These are phyloP conservation scores for Helicorthomorpha holstii DNA, from an alignment of 1,140 invertebrate genomes.

Conservation along the genomic window DNA sequence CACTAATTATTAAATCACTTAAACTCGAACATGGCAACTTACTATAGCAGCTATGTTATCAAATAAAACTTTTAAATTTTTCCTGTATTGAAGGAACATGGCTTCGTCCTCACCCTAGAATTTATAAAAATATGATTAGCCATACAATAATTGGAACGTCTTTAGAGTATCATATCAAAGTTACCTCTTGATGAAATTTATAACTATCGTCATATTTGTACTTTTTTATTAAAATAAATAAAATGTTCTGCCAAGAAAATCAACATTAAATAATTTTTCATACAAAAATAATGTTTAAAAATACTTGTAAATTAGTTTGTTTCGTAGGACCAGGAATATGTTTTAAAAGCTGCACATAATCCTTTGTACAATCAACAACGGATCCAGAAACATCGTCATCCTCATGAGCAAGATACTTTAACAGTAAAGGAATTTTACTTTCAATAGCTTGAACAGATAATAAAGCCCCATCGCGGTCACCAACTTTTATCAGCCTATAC, in stretches of 20 bases:
- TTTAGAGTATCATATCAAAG: neutral
- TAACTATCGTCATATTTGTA: slow-evolving; percentile 36
- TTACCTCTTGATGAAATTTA: slow-evolving; percentile 34
- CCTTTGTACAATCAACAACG: slow-evolving; percentile 33
- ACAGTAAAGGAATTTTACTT: slow-evolving; percentile 30
- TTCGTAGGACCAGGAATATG: slow-evolving; percentile 17
- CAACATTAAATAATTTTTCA: slow-evolving; percentile 3
- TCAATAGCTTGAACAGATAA: slow-evolving; percentile 27
- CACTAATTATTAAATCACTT: no score
- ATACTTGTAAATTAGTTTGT: slow-evolving; percentile 22
- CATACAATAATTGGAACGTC: neutral
- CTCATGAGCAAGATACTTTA: slow-evolving; percentile 34
- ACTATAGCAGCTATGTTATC: slow-evolving; percentile 33
- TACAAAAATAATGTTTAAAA: slow-evolving; percentile 10
- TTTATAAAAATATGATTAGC: neutral
- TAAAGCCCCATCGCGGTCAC: slow-evolving; percentile 20
- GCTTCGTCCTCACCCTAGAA: slow-evolving; percentile 36
- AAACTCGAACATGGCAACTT: slow-evolving; percentile 5
- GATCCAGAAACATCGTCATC: slow-evolving; percentile 37
- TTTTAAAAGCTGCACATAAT: slow-evolving; percentile 35
- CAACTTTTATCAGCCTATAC: slow-evolving; percentile 23
- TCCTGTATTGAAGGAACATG: slow-evolving; percentile 35
- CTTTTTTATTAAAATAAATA: slow-evolving; percentile 33
- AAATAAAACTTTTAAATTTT: slow-evolving; percentile 36
- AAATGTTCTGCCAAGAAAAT: slow-evolving; percentile 21